phyloP scores from a whole-genome alignment of 1,140 invertebrate genomes.

The Pteromalus puparum region DNA sequence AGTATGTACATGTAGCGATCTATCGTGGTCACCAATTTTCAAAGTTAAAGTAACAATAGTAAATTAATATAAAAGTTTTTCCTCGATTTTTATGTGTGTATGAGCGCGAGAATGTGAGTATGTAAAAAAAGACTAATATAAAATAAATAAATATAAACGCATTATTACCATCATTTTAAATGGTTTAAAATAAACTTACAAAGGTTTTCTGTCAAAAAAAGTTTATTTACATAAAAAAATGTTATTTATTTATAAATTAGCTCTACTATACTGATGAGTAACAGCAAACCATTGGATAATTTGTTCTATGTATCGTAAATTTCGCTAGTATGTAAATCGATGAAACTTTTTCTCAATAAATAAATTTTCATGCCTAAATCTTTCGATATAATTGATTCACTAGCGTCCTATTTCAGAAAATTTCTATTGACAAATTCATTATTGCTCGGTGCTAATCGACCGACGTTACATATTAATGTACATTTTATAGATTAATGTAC shows the following conservation, averaged over 20 bases:
- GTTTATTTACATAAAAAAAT: conserved; percentile 34
- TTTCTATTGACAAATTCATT: background rate
- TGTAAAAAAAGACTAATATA: conserved; percentile 42
- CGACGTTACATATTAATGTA: no score
- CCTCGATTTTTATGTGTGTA: conserved; percentile 19
- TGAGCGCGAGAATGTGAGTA: conserved; percentile 14
- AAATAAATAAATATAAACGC: conserved; percentile 36
- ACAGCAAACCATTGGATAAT: background rate
- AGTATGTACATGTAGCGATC: conserved; percentile 38
- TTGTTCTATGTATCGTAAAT: conserved; percentile 31
- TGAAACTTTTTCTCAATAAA: conserved; percentile 44
- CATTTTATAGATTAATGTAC: background rate
- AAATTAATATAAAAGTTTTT: conserved; percentile 29
- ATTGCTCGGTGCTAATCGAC: background rate
- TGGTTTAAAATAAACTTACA: background rate
- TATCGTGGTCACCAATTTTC: conserved; percentile 41
- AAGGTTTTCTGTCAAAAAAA: conserved; percentile 11
- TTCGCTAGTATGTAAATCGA: conserved; percentile 22
- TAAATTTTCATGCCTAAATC: conserved; percentile 30
- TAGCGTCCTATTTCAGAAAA: background rate
- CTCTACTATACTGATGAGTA: conserved; percentile 21
- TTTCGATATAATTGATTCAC: background rate
- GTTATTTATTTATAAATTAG: conserved; percentile 42
- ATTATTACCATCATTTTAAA: conserved; percentile 37
- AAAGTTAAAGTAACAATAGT: conserved; percentile 14